These are phyloP conservation scores for Plutella xylostella DNA, from an alignment of 2,888 invertebrate genomes.

Conservation along the genomic window DNA sequence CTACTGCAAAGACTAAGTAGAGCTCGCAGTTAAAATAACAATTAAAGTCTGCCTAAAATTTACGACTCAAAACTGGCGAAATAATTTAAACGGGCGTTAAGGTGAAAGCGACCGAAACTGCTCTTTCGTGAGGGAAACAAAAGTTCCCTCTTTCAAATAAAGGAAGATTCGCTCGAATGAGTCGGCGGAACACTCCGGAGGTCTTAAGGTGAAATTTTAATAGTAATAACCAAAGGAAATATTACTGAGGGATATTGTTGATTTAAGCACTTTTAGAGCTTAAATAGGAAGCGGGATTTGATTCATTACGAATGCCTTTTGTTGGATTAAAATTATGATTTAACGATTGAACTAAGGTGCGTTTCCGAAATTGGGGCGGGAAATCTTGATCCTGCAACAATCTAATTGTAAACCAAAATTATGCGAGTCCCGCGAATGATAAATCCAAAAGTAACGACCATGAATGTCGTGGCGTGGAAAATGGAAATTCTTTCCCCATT, in stretches of 20 bases:
- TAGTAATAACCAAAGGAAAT: slow-evolving; percentile 57
- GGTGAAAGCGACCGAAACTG: slow-evolving; percentile 50
- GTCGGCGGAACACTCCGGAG: slow-evolving; percentile 34
- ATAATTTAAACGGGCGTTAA: slow-evolving; percentile 57
- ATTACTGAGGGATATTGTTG: slow-evolving; percentile 56
- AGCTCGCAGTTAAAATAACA: slow-evolving; percentile 69
- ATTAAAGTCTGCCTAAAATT: slow-evolving; percentile 67
- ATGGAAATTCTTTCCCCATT: slow-evolving; percentile 57
- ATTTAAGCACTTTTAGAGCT: slow-evolving; percentile 44
- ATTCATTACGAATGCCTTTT: slow-evolving; percentile 11
- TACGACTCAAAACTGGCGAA: slow-evolving; percentile 65
- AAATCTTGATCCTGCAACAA: slow-evolving; percentile 24
- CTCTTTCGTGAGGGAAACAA: slow-evolving; percentile 56
- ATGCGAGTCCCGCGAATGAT: slow-evolving; percentile 42
- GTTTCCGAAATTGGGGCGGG: slow-evolving; percentile 17
- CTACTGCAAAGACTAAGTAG: slow-evolving; percentile 49
- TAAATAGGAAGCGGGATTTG: slow-evolving; percentile 18
- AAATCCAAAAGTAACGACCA: slow-evolving; percentile 64
- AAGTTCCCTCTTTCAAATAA: slow-evolving; percentile 40
- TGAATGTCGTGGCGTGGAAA: slow-evolving; percentile 58
- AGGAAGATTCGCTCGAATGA: slow-evolving; percentile 43
- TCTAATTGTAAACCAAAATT: slow-evolving; percentile 20
- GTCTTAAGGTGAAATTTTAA: slow-evolving; percentile 62
- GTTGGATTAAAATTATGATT: slow-evolving; percentile 15
- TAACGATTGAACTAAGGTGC: background rate